Conservation (phyloP, 1,140 invertebrate species). For the Conopomorpha cramerella region DNA sequence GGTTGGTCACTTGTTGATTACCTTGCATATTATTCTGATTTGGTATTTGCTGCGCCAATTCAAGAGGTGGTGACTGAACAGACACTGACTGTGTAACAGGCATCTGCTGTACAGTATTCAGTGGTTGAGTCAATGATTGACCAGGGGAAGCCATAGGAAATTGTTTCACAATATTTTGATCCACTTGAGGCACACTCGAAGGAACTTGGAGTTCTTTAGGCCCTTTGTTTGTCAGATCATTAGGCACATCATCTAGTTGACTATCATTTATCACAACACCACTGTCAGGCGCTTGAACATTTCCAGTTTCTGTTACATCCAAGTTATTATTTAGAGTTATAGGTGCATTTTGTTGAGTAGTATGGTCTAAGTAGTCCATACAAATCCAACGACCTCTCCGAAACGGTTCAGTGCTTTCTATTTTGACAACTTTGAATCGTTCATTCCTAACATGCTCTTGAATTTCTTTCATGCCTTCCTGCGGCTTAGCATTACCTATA, state of each 20-base stretch:
- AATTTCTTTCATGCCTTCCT: constrained; percentile 72
- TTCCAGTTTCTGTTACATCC: constrained; percentile 38
- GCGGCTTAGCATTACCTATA: constrained; percentile 63
- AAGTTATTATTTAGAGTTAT: constrained; percentile 53
- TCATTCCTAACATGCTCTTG: constrained; percentile 78
- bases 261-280: constrained; percentile 55
- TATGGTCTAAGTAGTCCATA: constrained; percentile 93
- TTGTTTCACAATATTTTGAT: constrained; percentile 49
- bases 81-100: constrained; percentile 48
- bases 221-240: constrained; percentile 43
- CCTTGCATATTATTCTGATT: constrained; percentile 40
- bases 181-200: constrained; percentile 41
- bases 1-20: constrained; percentile 42
- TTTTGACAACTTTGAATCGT: constrained; percentile 95
- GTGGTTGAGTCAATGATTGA: constrained; percentile 52
- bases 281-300: constrained; percentile 47
- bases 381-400: constrained; percentile 92
- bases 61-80: constrained; percentile 55
- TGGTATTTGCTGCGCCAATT: constrained; percentile 53
- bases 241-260: constrained; percentile 51
- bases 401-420: constrained; percentile 93
- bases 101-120: constrained; percentile 52
- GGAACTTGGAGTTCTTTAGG: constrained; percentile 48
- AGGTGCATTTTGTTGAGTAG: constrained; percentile 62
- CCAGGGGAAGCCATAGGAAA: constrained; percentile 58